These are phyloP conservation scores for Anguilla marmorata DNA, from an alignment of 2,797 vertebrate species.

Conservation along the genomic window DNA sequence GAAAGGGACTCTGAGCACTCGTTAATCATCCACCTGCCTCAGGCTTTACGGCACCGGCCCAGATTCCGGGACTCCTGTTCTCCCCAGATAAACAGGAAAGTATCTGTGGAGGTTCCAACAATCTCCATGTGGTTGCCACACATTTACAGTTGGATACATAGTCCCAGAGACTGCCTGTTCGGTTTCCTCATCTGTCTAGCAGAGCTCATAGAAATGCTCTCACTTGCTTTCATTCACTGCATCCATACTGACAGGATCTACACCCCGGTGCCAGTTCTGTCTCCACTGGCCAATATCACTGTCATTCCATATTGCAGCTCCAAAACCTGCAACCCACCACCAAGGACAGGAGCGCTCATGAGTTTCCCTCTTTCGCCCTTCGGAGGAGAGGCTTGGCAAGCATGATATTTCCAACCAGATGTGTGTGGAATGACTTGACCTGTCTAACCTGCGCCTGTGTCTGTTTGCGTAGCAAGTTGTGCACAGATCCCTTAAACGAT, in stretches of 20 bases:
- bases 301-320: constrained; percentile 25
- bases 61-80: not conserved
- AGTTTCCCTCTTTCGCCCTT: constrained; percentile 14
- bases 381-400: constrained; percentile 18
- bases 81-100: not conserved
- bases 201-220: not conserved
- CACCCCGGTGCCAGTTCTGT: constrained; percentile 22
- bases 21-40: not conserved
- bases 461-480: not conserved
- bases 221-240: not conserved
- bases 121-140: not conserved
- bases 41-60: not conserved
- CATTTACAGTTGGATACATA: not conserved
- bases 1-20: not conserved
- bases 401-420: constrained; percentile 42
- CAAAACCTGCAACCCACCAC: not conserved
- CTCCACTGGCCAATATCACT: constrained; percentile 9
- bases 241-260: not conserved
- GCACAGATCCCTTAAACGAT: constrained; percentile 5
- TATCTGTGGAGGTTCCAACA: not conserved
- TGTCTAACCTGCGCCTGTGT: not conserved
- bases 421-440: constrained; percentile 25
- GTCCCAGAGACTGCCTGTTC: not conserved
- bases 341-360: constrained; percentile 22
- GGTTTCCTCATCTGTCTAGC: not conserved